Evolutionary conservation across 2,888 invertebrate species (phyloP).

Genomic region (Xestia xanthographa): DNA sequence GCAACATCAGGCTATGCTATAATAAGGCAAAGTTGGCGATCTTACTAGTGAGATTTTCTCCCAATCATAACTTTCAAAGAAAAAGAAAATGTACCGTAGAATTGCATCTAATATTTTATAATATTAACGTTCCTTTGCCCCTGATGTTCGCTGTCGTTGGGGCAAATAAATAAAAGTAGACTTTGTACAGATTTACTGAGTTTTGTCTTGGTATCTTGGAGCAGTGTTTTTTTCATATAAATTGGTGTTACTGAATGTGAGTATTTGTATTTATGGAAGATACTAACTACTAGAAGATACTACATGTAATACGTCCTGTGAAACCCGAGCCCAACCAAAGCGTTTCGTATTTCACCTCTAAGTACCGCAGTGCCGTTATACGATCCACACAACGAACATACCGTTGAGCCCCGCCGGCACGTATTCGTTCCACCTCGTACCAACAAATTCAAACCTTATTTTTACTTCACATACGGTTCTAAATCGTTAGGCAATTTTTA

Average conservation of each 20-base stretch:
- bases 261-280: not conserved
- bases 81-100: conserved; percentile 81
- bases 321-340: too few relatives aligned
- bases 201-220: conserved; percentile 1
- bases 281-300: too few relatives aligned
- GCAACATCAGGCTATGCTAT: conserved; percentile 79
- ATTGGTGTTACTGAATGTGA: not conserved
- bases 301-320: too few relatives aligned
- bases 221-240: not conserved
- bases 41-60: conserved; percentile 84
- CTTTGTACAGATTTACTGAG: not conserved
- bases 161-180: conserved; percentile 19
- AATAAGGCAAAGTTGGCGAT: conserved; percentile 85
- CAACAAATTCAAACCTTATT: too few relatives aligned
- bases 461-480: too few relatives aligned
- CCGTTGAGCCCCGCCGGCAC: too few relatives aligned
- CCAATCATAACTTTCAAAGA: conserved; percentile 86
- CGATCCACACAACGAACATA: too few relatives aligned
- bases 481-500: too few relatives aligned
- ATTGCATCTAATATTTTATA: conserved; percentile 74
- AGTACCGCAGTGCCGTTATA: too few relatives aligned
- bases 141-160: conserved; percentile 5
- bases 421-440: too few relatives aligned
- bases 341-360: too few relatives aligned
- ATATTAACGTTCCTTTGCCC: conserved; percentile 33